Conservation (phyloP, 2,797 vertebrate species). For the Taenioides sp. region DNA sequence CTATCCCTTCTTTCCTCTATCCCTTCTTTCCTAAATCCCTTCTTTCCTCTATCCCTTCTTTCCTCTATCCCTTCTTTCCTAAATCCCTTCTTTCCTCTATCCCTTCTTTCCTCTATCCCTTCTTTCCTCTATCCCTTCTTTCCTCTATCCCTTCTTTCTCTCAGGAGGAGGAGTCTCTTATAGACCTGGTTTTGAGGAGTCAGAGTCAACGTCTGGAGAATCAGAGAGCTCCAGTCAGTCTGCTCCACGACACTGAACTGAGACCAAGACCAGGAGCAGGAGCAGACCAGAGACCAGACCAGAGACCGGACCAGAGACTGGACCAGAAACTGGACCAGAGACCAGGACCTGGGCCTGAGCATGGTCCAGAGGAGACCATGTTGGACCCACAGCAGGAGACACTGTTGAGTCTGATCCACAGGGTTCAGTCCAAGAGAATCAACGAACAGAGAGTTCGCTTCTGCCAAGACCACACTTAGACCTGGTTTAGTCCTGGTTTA, state of each 20-base stretch:
- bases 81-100: too few species aligned
- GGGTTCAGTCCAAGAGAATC: slow-evolving; percentile 2
- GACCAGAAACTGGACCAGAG: background rate
- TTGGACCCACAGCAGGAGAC: background rate
- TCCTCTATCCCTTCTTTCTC: background rate
- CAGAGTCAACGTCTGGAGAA: slow-evolving; percentile 8
- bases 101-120: too few species aligned
- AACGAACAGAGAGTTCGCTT: background rate
- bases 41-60: too few species aligned
- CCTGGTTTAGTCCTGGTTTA: background rate
- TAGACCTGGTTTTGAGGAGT: background rate
- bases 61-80: too few species aligned
- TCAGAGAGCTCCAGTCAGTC: slow-evolving; percentile 2
- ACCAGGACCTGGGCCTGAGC: background rate
- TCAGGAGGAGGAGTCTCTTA: background rate
- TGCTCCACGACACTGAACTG: background rate
- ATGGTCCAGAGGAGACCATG: background rate
- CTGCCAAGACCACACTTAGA: background rate
- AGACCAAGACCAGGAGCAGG: background rate
- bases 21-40: too few species aligned
- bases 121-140: too few species aligned
- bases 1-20: too few species aligned
- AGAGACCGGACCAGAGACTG: background rate
- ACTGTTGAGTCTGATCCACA: slow-evolving; percentile 1
- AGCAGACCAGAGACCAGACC: background rate